Conservation (phyloP, 2,113 vertebrate species). For the Elephantulus edwardii region DNA sequence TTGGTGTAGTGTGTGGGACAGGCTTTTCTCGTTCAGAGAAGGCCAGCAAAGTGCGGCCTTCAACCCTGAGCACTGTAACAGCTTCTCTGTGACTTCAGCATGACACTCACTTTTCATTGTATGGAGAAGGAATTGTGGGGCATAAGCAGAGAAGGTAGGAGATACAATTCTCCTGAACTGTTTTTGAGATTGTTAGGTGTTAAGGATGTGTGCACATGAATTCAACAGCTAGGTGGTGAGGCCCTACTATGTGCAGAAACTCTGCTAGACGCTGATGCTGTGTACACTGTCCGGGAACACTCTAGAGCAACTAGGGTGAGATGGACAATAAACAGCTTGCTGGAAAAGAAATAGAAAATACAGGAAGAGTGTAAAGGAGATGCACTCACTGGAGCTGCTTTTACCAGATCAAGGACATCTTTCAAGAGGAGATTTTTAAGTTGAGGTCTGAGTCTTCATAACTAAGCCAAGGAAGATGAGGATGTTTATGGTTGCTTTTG, state of each 20-base stretch:
- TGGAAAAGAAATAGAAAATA: not conserved
- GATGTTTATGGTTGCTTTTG: too few relatives aligned
- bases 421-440: not conserved
- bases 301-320: not conserved
- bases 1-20: not conserved
- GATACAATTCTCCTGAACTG: too few relatives aligned
- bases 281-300: too few relatives aligned
- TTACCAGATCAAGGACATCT: not conserved
- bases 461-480: not conserved
- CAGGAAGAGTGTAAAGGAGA: not conserved
- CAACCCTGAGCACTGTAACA: not conserved
- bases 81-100: not conserved
- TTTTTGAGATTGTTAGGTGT: not conserved
- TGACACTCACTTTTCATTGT: not conserved
- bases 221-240: not conserved
- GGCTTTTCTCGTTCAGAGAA: not conserved
- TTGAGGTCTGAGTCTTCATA: not conserved
- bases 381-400: not conserved
- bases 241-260: not conserved
- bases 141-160: not conserved
- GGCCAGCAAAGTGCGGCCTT: not conserved
- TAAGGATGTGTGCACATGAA: not conserved
- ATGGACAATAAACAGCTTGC: rapidly evolving
- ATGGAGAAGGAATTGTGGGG: not conserved
- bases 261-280: not conserved